Evolutionary conservation across 2,888 invertebrate genomes (phyloP).

Genomic region (Trichopria drosophilae): DNA sequence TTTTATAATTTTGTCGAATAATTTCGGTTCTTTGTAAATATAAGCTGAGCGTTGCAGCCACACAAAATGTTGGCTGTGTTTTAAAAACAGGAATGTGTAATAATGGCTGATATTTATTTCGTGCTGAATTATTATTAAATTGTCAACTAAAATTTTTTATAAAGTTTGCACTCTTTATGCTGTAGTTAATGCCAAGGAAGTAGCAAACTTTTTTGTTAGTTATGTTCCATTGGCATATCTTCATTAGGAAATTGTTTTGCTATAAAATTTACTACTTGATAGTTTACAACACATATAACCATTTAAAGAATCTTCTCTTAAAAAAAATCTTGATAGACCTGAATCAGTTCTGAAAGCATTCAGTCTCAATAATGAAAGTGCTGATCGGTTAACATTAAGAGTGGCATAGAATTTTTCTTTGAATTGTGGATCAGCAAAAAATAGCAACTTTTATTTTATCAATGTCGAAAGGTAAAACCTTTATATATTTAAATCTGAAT

Average conservation of each 20-base stretch:
- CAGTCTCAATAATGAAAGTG: too few relatives aligned
- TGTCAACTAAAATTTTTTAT: constrained; percentile 5
- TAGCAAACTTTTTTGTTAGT: constrained; percentile 32
- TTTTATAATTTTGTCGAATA: neutral
- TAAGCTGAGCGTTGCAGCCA: neutral
- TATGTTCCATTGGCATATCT: neutral
- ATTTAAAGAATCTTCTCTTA: constrained; percentile 31
- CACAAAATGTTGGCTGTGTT: neutral
- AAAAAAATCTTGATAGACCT: too few relatives aligned
- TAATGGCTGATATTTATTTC: too few relatives aligned
- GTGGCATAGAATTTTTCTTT: too few relatives aligned
- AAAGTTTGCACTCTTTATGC: constrained; percentile 22
- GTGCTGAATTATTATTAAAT: too few relatives aligned
- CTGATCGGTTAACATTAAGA: too few relatives aligned
- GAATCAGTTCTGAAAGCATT: too few relatives aligned
- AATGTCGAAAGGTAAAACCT: too few relatives aligned
- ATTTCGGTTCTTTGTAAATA: neutral
- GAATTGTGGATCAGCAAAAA: too few relatives aligned
- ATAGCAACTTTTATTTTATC: too few relatives aligned
- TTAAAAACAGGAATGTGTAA: neutral
- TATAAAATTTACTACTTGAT: neutral
- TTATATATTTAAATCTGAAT: too few relatives aligned
- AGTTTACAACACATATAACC: constrained; percentile 42
- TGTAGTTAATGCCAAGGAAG: constrained; percentile 34
- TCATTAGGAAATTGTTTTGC: neutral